Evolutionary conservation across 2,113 vertebrate genomes (phyloP).

Genomic region (Aptenodytes patagonicus): DNA sequence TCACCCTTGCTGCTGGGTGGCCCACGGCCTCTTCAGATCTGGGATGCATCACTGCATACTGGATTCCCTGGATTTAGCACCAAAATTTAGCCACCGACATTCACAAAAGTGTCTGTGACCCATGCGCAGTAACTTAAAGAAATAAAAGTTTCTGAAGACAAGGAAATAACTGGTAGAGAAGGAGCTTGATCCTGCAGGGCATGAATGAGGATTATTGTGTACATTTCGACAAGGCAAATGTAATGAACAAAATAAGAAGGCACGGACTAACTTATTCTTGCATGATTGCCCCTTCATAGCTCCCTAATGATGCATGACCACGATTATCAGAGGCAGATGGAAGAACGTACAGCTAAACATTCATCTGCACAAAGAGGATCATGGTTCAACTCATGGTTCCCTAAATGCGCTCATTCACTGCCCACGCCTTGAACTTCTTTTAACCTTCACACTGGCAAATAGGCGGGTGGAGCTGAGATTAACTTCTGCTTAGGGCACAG

Average conservation of each 20-base stretch:
- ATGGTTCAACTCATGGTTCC: neutral
- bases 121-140: neutral
- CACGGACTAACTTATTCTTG: neutral
- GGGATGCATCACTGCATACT: neutral
- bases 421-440: neutral
- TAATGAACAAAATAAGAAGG: neutral
- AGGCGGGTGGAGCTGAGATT: neutral
- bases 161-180: neutral
- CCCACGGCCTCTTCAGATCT: neutral
- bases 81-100: neutral
- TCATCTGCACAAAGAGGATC: neutral
- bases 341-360: neutral
- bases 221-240: neutral
- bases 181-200: neutral
- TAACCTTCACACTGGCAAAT: neutral
- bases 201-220: neutral
- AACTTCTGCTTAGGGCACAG: neutral
- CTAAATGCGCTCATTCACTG: neutral
- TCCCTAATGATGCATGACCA: neutral
- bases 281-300: neutral
- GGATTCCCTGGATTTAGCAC: neutral
- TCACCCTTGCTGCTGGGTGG: neutral
- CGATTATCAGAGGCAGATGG: neutral
- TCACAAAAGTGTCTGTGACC: neutral
- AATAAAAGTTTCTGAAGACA: neutral